Conservation (phyloP, 1,140 invertebrate species). For the Eriocheir sinensis region DNA sequence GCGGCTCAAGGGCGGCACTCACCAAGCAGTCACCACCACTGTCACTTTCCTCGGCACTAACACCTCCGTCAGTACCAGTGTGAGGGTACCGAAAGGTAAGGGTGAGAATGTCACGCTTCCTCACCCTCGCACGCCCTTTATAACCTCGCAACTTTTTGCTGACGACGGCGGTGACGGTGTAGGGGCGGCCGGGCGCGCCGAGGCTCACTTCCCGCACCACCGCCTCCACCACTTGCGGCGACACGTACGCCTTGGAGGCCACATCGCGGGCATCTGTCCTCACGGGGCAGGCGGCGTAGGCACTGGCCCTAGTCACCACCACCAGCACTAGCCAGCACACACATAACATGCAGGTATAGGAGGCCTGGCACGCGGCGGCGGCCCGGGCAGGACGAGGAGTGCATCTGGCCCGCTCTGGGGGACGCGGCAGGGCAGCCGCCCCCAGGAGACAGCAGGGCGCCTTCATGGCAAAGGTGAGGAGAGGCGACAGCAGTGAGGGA, state of each 20-base stretch:
- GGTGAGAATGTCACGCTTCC: constrained; percentile 68
- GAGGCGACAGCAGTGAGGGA: constrained; percentile 71
- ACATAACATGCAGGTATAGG: constrained; percentile 72
- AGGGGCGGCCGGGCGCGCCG: constrained; percentile 55
- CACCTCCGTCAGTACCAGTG: constrained; percentile 39
- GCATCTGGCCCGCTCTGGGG: constrained; percentile 63
- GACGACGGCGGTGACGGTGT: constrained; percentile 66
- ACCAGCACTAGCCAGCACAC: constrained; percentile 63
- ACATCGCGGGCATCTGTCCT: constrained; percentile 72
- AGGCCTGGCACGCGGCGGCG: constrained; percentile 52
- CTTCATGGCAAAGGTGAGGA: constrained; percentile 74
- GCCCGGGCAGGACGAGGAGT: constrained; percentile 41
- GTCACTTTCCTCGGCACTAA: constrained; percentile 62
- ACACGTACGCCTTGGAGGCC: constrained; percentile 71
- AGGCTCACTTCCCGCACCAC: constrained; percentile 60
- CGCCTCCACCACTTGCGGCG: constrained; percentile 71
- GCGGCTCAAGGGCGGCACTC: constrained; percentile 46
- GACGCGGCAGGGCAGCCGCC: constrained; percentile 74
- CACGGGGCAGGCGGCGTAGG: constrained; percentile 65
- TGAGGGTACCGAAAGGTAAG: constrained; percentile 62
- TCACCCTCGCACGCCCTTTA: constrained; percentile 54
- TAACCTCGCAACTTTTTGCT: constrained; percentile 65
- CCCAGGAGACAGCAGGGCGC: constrained; percentile 77
- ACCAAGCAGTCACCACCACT: constrained; percentile 63
- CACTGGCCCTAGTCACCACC: constrained; percentile 54